Evolutionary conservation across 2,888 invertebrate genomes (phyloP).

Genomic region (Rhyacophila evoluta): DNA sequence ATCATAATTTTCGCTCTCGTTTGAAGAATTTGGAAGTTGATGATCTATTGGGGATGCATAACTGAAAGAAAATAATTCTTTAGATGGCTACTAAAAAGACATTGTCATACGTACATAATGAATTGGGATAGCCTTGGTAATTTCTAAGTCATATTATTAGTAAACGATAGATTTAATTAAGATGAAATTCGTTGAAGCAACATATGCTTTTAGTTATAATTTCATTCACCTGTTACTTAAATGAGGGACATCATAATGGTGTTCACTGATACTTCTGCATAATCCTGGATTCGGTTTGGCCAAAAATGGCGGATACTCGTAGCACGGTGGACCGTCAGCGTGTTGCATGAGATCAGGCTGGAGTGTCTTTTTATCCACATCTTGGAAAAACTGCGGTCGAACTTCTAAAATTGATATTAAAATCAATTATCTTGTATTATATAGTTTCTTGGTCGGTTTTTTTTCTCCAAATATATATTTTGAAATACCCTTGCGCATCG

Average conservation of each 20-base stretch:
- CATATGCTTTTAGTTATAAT: background rate
- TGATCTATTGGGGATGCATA: constrained; percentile 69
- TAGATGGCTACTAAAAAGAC: no score
- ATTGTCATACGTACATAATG: no score
- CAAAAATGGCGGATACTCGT: constrained; percentile 83
- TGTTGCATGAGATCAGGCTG: constrained; percentile 87
- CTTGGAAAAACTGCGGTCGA: constrained; percentile 89
- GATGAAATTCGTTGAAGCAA: background rate
- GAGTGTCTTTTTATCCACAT: constrained; percentile 86
- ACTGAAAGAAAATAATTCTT: constrained; percentile 57
- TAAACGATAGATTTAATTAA: no score
- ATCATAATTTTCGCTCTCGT: constrained; percentile 69
- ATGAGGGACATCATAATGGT: constrained; percentile 92
- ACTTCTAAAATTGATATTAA: constrained; percentile 77
- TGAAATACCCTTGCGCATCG: no score
- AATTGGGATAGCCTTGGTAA: no score
- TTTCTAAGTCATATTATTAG: no score
- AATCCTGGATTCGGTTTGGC: constrained; percentile 61
- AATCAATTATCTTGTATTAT: no score
- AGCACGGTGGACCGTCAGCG: constrained; percentile 75
- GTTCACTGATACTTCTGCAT: constrained; percentile 78
- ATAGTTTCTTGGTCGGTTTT: no score
- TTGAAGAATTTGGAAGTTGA: constrained; percentile 67
- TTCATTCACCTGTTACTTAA: constrained; percentile 78
- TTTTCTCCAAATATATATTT: no score